Evolutionary conservation across 2,113 vertebrate species (phyloP), one percentile per base, ranked within the genome.

Genomic region (Proterorhinus semilunaris): DNA sequence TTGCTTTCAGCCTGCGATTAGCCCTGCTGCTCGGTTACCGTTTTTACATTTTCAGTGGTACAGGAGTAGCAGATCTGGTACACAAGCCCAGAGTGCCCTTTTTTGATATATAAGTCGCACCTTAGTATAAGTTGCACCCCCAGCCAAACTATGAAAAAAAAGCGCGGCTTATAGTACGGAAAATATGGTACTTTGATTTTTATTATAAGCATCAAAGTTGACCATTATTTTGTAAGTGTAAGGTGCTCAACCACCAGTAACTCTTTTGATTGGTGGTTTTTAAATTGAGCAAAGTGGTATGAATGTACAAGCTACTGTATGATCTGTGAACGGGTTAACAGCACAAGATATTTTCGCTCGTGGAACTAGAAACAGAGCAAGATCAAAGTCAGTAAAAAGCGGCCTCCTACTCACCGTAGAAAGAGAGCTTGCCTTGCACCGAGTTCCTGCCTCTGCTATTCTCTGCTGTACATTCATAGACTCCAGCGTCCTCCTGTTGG

Each of bases 401-500:
- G 11, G 65, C 62, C 52, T 77, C 65, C 71, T 48, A 81, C 94
- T 91, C 83, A 98, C 97, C 97, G 50, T 96, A 98, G 89, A 97
- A 97, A 0, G 89, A 94, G 85, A 98, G 85, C 46, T 97, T 96
- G 59, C 97, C 97, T 84, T 94, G 90, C 0, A 94, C 96, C 1
- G 93, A 89, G 3, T 97, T 98, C 57, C 83, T 96, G 10, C 96
- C 96, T 74, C 95, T 89, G 72, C 93, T 93, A 5, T 98, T 98
- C 75, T 97, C 96, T 47, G 95, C 96, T 27, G 95, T 84, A 2
- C 96, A 98, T 53, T 98, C 96, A 1, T 98, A 99, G 2, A 76
- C 71, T 0, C 96, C 96, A 0, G 96, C 90, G 6, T 98, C 96
- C 57, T 98, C 96, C 65, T 94, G 95, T 83, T 96, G 95, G 70